Evolutionary conservation across 2,888 invertebrate species (phyloP).

Genomic region (Dugesia japonica): DNA sequence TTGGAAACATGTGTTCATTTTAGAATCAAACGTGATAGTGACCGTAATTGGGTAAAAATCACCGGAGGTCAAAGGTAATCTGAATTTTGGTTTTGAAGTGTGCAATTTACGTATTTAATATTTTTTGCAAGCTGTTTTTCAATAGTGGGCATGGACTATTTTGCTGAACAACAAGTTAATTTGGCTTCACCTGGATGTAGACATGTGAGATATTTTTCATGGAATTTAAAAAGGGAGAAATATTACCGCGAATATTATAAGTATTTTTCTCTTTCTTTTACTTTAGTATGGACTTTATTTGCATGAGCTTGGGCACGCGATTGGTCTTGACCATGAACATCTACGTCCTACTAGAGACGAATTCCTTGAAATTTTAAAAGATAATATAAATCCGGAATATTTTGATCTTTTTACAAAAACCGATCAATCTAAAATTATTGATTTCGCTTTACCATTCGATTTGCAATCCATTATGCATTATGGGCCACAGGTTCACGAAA

Average conservation of each 20-base stretch:
- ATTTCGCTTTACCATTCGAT: not conserved
- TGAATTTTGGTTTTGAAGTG: too few relatives aligned
- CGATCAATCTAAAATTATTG: not conserved
- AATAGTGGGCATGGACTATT: not conserved
- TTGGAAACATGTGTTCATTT: conserved; percentile 1
- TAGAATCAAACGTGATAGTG: not conserved
- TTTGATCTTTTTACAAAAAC: not conserved
- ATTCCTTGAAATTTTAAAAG: not conserved
- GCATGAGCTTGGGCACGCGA: not conserved
- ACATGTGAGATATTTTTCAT: conserved; percentile 16
- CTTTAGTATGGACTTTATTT: conserved; percentile 6
- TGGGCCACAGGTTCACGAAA: not conserved
- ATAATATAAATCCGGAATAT: not conserved
- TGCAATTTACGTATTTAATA: too few relatives aligned
- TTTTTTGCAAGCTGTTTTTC: not conserved
- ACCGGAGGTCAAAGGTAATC: not conserved
- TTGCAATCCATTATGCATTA: conserved; percentile 15
- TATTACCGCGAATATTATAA: not conserved
- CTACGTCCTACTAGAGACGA: not conserved
- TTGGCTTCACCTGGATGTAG: not conserved
- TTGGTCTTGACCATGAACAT: conserved; percentile 2
- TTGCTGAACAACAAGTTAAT: not conserved
- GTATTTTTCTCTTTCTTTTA: not conserved
- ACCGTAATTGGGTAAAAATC: not conserved
- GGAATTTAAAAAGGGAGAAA: not conserved